Evolutionary conservation across 1,140 invertebrate species (phyloP).

Genomic region (Bombus waltoni): DNA sequence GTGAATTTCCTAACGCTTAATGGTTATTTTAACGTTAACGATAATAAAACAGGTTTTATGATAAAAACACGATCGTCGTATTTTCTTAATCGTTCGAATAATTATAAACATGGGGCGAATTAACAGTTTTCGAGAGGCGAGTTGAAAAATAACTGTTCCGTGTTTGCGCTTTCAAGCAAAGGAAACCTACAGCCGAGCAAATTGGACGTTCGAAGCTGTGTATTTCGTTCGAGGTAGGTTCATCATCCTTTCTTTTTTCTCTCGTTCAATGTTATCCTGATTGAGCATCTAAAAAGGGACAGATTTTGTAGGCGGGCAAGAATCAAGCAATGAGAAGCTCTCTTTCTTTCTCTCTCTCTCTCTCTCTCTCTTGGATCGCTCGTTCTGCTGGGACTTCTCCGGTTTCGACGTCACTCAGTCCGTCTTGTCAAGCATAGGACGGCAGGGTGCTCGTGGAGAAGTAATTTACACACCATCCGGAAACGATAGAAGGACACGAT

Average conservation of each 20-base stretch:
- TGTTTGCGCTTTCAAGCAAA: background rate
- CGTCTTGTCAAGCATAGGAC: constrained; percentile 20
- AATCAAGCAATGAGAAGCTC: constrained; percentile 17
- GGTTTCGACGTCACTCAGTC: background rate
- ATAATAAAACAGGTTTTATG: background rate
- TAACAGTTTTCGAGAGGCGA: background rate
- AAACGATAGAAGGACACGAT: constrained; percentile 1
- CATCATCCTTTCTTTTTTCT: constrained; percentile 18
- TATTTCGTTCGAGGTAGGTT: constrained; percentile 66
- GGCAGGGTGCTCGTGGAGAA: constrained; percentile 31
- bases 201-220: constrained; percentile 21
- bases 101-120: background rate
- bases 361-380: background rate
- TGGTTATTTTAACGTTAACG: background rate
- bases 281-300: constrained; percentile 39
- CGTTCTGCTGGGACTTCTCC: background rate
- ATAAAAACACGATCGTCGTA: background rate
- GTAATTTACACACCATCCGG: constrained; percentile 46
- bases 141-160: background rate
- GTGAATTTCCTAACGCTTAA: background rate
- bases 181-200: constrained; percentile 8
- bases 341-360: background rate
- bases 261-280: constrained; percentile 24
- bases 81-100: constrained; percentile 8
- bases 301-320: constrained; percentile 29